phyloP scores from a whole-genome alignment of 2,113 vertebrate species.

The Odontophorus gujanensis region DNA sequence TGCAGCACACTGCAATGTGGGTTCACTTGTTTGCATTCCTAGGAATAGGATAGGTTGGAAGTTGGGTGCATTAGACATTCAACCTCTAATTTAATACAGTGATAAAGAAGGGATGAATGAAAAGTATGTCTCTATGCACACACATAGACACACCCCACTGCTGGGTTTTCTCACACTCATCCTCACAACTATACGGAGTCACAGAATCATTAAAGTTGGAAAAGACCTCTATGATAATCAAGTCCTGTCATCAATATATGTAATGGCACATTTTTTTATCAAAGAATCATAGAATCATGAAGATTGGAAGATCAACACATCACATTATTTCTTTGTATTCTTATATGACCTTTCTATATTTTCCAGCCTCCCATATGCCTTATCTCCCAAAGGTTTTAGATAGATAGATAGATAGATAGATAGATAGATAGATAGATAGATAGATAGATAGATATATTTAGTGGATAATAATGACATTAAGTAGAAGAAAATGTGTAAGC shows the following conservation, averaged over 20 bases:
- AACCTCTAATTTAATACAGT: neutral
- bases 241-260: no score
- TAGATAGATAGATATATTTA: neutral
- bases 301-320: no score
- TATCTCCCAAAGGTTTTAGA: neutral
- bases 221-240: no score
- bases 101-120: neutral
- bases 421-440: no score
- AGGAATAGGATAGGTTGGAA: fast-evolving
- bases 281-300: no score
- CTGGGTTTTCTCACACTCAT: neutral
- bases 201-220: no score
- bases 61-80: neutral
- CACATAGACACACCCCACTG: neutral
- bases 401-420: no score
- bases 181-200: neutral
- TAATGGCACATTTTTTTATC: neutral
- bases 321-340: neutral
- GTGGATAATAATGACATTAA: neutral
- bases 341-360: neutral
- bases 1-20: neutral
- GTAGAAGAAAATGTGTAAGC: neutral
- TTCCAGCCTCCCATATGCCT: neutral
- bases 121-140: neutral
- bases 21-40: neutral